These are phyloP conservation scores for Hyles lineata DNA, from an alignment of 2,888 invertebrate genomes.

Conservation along the genomic window DNA sequence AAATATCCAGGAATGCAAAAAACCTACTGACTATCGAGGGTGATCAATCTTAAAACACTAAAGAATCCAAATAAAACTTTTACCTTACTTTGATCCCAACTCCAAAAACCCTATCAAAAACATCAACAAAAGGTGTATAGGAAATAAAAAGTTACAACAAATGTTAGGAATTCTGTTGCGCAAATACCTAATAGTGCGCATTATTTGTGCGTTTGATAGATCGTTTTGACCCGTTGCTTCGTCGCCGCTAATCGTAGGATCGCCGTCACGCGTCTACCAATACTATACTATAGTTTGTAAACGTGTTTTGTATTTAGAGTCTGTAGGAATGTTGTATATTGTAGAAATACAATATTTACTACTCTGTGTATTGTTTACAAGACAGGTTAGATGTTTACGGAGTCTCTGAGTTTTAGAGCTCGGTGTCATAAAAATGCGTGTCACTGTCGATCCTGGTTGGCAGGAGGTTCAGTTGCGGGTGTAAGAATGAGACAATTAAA, in stretches of 20 bases:
- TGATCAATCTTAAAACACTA: no score
- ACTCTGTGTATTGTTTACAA: no score
- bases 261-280: background rate
- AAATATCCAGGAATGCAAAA: no score
- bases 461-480: no score
- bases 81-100: background rate
- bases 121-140: background rate
- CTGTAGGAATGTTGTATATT: background rate
- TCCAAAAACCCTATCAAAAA: background rate
- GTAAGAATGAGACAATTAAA: no score
- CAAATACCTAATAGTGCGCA: background rate
- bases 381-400: no score
- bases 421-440: no score
- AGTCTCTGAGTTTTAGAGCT: no score
- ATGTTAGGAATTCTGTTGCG: constrained; percentile 2
- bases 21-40: no score
- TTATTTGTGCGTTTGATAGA: constrained; percentile 17
- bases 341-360: background rate
- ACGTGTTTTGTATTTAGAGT: constrained; percentile 2
- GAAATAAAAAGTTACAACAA: background rate
- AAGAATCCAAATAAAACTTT: no score
- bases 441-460: no score
- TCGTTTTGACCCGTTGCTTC: constrained; percentile 2
- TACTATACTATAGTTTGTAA: background rate
- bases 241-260: constrained; percentile 6